Percentiles rank a stretch among this genome's conserved stretches.
Evolutionary conservation across 2,113 vertebrate genomes (phyloP).

Genomic region (Pteruthius melanotis): DNA sequence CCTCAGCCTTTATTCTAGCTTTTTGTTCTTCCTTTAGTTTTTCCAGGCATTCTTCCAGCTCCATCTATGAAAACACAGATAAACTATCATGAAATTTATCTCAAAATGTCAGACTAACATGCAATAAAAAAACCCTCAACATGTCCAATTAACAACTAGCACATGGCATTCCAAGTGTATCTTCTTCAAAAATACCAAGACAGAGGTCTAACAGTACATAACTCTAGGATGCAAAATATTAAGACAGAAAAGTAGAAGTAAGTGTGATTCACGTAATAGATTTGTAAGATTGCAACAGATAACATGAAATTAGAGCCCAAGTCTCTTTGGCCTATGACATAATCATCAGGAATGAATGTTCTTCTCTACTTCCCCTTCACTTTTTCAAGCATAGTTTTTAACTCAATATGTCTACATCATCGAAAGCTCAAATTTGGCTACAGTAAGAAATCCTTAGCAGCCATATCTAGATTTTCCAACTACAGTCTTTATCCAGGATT

Average conservation of each 20-base stretch:
- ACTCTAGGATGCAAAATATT: not conserved
- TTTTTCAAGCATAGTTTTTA: not conserved
- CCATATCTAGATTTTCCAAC: not conserved
- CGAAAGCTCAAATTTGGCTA: not conserved
- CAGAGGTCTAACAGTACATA: not conserved
- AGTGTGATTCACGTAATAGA: not conserved
- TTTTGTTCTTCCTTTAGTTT: constrained; percentile 84
- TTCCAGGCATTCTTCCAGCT: constrained; percentile 82
- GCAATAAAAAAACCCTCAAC: not conserved
- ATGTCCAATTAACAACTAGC: not conserved
- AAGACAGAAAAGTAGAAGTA: not conserved
- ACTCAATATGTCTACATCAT: not conserved
- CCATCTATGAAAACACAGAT: constrained; percentile 72
- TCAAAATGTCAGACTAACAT: not conserved
- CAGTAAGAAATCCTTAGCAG: not conserved
- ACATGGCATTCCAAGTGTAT: not conserved
- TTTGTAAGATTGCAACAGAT: not conserved
- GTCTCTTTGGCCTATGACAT: not conserved
- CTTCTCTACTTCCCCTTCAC: not conserved
- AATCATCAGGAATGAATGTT: not conserved
- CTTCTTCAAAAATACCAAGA: not conserved
- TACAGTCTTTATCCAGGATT: not conserved
- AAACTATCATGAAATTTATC: not conserved
- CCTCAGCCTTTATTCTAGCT: constrained; percentile 81
- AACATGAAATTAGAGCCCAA: not conserved